These are phyloP conservation scores for Busseola fusca DNA, from an alignment of 2,888 invertebrate species.

Conservation along the genomic window DNA sequence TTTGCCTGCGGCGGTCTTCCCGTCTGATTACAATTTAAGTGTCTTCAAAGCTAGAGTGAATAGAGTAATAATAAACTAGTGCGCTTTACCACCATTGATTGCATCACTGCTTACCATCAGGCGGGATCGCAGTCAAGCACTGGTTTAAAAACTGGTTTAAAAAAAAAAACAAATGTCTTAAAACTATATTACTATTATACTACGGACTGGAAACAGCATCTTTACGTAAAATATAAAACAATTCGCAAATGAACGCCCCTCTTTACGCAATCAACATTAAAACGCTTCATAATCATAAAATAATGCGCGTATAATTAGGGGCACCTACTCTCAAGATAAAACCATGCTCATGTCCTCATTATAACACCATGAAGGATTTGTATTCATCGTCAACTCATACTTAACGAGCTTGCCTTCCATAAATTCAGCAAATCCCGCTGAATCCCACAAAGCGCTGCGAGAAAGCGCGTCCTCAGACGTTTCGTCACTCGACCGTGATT, in stretches of 20 bases:
- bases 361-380: constrained; percentile 63
- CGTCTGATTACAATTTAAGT: too few species aligned
- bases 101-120: too few species aligned
- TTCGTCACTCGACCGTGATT: constrained; percentile 79
- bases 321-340: constrained; percentile 38
- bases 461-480: constrained; percentile 70
- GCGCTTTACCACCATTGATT: too few species aligned
- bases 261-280: constrained; percentile 1
- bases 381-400: constrained; percentile 68
- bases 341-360: constrained; percentile 44
- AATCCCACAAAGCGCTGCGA: constrained; percentile 69
- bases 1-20: too few species aligned
- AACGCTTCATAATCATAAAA: constrained; percentile 38
- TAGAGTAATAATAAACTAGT: too few species aligned
- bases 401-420: constrained; percentile 74
- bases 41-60: too few species aligned
- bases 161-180: too few species aligned
- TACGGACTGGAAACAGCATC: neutral
- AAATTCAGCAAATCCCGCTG: constrained; percentile 75
- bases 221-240: neutral
- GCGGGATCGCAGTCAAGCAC: too few species aligned
- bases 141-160: too few species aligned
- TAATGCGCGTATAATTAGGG: constrained; percentile 43
- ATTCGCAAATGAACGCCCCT: too few species aligned
- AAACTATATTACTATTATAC: too few species aligned